Percentiles rank a stretch among this genome's conserved stretches.
These are phyloP conservation scores for Sebastes steindachneri DNA, from an alignment of 2,797 vertebrate species.

Conservation along the genomic window DNA sequence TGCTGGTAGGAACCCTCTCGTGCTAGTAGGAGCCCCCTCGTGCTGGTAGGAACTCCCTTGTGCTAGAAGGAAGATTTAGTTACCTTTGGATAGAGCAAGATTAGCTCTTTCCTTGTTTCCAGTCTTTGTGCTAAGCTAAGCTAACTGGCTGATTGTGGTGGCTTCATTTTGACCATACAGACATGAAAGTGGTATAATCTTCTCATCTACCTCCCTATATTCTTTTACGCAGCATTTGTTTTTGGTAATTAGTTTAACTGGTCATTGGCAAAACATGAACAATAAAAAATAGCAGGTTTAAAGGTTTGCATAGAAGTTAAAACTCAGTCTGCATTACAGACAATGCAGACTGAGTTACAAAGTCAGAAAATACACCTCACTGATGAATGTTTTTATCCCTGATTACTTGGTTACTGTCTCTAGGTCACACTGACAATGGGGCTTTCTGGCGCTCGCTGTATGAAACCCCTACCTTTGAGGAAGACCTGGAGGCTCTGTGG, in stretches of 20 bases:
- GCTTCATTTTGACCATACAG: background rate
- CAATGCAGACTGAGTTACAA: background rate
- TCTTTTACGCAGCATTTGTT: background rate
- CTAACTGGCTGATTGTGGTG: background rate
- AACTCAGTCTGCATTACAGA: background rate
- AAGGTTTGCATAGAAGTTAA: background rate
- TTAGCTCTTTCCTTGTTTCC: background rate
- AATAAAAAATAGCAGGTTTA: background rate
- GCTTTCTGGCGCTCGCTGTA: conserved; percentile 94
- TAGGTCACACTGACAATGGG: conserved; percentile 91
- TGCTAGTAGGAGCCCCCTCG: too few species aligned
- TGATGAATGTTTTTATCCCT: background rate
- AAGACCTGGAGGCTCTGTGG: conserved; percentile 91
- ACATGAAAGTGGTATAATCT: background rate
- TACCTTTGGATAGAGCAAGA: background rate
- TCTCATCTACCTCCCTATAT: background rate
- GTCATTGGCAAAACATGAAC: background rate
- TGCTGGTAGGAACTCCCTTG: too few species aligned
- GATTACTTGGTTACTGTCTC: background rate
- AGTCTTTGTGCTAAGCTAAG: background rate
- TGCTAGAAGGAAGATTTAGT: background rate
- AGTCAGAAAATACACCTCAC: background rate
- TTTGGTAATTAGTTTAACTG: background rate
- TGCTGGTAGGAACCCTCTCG: too few species aligned
- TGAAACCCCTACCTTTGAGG: conserved; percentile 90